Evolutionary conservation across 2,113 vertebrate species (phyloP), one percentile per base, ranked within the genome.

Genomic region (Oceanites oceanicus): DNA sequence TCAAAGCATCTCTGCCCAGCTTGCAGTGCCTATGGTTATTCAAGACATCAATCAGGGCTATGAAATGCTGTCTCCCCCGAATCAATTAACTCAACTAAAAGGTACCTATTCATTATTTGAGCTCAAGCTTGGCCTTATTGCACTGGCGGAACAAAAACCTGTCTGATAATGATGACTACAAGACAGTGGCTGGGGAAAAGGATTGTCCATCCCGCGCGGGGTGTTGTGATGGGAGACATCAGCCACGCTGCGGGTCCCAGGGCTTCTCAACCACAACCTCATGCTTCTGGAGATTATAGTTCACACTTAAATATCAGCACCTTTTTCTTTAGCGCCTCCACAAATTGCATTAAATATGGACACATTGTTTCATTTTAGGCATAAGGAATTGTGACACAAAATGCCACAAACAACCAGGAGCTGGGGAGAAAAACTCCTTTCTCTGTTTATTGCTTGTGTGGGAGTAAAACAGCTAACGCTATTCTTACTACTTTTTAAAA

Each of bases 61-160:
- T 71, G 92, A 89, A 92, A 94, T 74, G 72, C 73, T 34, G 2
- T 79, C 74, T 93, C 61, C 92, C 86, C 68, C 83, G 78, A 68
- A 97, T 92, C 94, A 91, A 85, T 94, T 83, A 81, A 65, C 94
- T 75, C 68, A 76, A 58, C 95, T 87, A 49, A 91, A 89, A 91
- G 83, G 91, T 71, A 56, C 53, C 95, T 38, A 21, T 94, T 86
- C 86, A 45, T 89, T 87, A 75, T 15, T 12, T n/a, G 86, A 89
- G 91, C 90, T 95, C 15, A 13, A 77, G 90, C 81, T 88, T 34
- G 7, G 88, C 78, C 85, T 86, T 12, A 12, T 78, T 81, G 95
- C 77, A 70, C 81, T 1, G 1, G 47, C 0, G 0, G 88, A 92
- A 94, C 92, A 89, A 78, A 81, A 61, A n/a, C 42, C 83, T 71